Evolutionary conservation across 2,113 vertebrate genomes (phyloP).

Genomic region (Varanus komodoensis): DNA sequence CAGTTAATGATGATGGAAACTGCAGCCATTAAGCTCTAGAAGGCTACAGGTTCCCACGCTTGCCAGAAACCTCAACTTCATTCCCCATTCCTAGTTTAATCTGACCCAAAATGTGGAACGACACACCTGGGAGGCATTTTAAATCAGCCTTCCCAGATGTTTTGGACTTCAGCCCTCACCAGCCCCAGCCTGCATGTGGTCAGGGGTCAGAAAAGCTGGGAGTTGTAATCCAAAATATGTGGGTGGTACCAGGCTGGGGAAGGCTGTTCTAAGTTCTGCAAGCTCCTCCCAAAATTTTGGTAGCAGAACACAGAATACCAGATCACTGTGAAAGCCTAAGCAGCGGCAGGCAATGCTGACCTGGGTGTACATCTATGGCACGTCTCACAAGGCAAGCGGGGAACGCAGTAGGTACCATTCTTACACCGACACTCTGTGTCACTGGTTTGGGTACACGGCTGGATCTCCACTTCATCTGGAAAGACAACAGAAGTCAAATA

Average conservation of each 20-base stretch:
- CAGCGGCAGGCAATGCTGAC: not conserved
- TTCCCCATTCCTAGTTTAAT: too few species aligned
- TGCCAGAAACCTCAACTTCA: too few species aligned
- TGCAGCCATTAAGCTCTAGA: too few species aligned
- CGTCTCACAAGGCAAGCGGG: slow-evolving; percentile 25
- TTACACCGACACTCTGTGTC: slow-evolving; percentile 44
- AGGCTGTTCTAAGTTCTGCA: too few species aligned
- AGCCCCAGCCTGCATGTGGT: too few species aligned
- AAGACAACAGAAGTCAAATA: not conserved
- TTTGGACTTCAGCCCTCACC: too few species aligned
- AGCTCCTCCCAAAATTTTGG: not conserved
- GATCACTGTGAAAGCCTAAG: not conserved
- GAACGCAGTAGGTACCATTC: slow-evolving; percentile 41
- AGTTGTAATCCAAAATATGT: too few species aligned
- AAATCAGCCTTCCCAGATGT: not conserved
- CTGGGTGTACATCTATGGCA: slow-evolving; percentile 28
- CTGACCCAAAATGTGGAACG: not conserved
- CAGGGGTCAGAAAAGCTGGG: too few species aligned
- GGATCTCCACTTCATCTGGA: slow-evolving; percentile 45
- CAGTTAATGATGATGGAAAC: too few species aligned
- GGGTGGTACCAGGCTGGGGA: too few species aligned
- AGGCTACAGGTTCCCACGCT: too few species aligned
- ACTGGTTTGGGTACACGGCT: slow-evolving; percentile 4
- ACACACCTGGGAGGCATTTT: not conserved
- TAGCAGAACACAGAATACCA: not conserved